Evolutionary conservation across 2,888 invertebrate species (phyloP).

Genomic region (Drosophila mimetica): DNA sequence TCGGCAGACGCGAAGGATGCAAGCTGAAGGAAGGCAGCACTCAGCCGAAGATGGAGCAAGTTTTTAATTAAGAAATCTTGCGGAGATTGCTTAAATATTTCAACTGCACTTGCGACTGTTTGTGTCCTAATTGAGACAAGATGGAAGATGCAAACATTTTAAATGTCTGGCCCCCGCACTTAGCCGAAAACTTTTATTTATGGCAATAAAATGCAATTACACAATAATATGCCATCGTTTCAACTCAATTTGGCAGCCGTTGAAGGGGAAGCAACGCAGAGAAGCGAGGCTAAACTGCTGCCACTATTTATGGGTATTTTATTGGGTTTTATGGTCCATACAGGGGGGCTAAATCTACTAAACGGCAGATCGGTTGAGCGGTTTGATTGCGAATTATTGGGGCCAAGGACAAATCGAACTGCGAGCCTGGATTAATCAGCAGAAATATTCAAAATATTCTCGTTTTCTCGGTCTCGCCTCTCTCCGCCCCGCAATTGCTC

Average conservation of each 20-base stretch:
- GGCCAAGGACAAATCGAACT: conserved; percentile 43
- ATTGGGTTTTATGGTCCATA: conserved; percentile 63
- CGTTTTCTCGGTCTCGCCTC: conserved; percentile 23
- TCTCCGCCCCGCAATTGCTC: background rate
- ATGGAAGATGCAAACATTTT: conserved; percentile 17
- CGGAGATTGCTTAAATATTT: conserved; percentile 73
- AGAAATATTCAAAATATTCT: conserved; percentile 54
- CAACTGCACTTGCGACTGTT: conserved; percentile 61
- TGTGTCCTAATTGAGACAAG: conserved; percentile 68
- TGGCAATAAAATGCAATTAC: conserved; percentile 75
- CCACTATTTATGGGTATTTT: conserved; percentile 66
- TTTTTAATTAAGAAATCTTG: conserved; percentile 78
- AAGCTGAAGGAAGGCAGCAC: conserved; percentile 1
- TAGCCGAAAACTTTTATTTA: conserved; percentile 56
- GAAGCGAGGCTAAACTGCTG: conserved; percentile 11
- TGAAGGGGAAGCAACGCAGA: conserved; percentile 9
- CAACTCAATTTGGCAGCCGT: conserved; percentile 34
- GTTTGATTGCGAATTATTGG: conserved; percentile 22
- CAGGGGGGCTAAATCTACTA: conserved; percentile 8
- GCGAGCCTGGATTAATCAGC: conserved; percentile 66
- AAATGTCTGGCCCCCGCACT: conserved; percentile 9
- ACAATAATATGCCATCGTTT: conserved; percentile 57
- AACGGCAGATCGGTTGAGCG: conserved; percentile 19
- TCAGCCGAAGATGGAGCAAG: conserved; percentile 48
- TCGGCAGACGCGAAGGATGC: conserved; percentile 36